phyloP scores from a whole-genome alignment of 2,113 vertebrate genomes.

The Cyphomyrus plagiostoma region DNA sequence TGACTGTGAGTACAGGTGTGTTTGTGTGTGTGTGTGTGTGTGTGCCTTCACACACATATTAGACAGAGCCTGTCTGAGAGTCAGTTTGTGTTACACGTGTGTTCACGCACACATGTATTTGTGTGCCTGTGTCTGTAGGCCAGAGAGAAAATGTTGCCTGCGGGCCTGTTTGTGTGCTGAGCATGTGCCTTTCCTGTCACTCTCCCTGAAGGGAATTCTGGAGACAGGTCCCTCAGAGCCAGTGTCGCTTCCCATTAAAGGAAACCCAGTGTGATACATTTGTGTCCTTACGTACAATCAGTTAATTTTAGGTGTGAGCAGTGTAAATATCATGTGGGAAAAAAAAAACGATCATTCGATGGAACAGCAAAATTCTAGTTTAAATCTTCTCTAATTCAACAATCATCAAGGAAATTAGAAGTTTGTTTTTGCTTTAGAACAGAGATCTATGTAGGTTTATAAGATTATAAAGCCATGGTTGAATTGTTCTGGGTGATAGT shows the following conservation, averaged over 20 bases:
- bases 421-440: not conserved
- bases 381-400: not conserved
- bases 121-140: constrained; percentile 19
- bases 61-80: not conserved
- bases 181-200: constrained; percentile 66
- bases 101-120: not conserved
- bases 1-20: too few species aligned
- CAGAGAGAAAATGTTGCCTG: constrained; percentile 38
- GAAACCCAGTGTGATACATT: not conserved
- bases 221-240: constrained; percentile 38
- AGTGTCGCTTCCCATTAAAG: not conserved
- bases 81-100: constrained; percentile 10
- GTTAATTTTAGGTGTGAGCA: not conserved
- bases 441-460: not conserved
- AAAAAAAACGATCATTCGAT: not conserved
- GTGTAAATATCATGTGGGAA: not conserved
- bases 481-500: not conserved
- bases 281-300: not conserved
- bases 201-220: constrained; percentile 66
- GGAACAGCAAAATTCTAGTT: not conserved
- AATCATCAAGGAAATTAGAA: not conserved
- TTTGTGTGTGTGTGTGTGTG: not conserved
- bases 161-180: constrained; percentile 58
- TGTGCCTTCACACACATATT: not conserved
- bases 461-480: not conserved